Conservation (phyloP, 2,113 vertebrate genomes). For the Mirza zaza region DNA sequence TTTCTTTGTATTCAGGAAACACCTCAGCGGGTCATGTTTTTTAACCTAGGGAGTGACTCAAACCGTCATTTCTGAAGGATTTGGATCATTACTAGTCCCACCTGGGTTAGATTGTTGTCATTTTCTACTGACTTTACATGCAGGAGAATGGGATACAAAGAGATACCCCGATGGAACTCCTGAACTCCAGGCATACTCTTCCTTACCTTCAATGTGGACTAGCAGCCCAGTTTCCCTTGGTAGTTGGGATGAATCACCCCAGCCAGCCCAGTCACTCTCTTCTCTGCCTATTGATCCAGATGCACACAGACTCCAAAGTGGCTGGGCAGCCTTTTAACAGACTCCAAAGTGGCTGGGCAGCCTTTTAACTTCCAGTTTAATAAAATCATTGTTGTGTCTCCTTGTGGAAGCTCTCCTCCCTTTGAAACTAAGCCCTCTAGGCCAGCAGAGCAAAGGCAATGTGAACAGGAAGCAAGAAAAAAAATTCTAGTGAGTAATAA, state of each 20-base stretch:
- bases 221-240: too few relatives aligned
- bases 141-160: neutral
- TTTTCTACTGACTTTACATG: neutral
- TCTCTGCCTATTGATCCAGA: neutral
- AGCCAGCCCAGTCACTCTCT: neutral
- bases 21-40: neutral
- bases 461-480: neutral
- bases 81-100: neutral
- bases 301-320: neutral
- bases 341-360: neutral
- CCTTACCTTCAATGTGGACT: neutral
- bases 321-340: neutral
- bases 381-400: neutral
- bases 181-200: neutral
- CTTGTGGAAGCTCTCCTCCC: neutral
- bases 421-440: neutral
- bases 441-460: neutral
- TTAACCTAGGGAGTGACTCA: neutral
- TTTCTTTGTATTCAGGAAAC: neutral
- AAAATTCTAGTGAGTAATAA: neutral
- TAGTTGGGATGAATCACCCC: neutral
- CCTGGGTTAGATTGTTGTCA: neutral
- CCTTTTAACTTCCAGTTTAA: neutral
- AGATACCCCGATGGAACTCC: neutral
- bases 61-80: neutral